Evolutionary conservation across 2,888 invertebrate genomes (phyloP).

Genomic region (Buathra laborator): DNA sequence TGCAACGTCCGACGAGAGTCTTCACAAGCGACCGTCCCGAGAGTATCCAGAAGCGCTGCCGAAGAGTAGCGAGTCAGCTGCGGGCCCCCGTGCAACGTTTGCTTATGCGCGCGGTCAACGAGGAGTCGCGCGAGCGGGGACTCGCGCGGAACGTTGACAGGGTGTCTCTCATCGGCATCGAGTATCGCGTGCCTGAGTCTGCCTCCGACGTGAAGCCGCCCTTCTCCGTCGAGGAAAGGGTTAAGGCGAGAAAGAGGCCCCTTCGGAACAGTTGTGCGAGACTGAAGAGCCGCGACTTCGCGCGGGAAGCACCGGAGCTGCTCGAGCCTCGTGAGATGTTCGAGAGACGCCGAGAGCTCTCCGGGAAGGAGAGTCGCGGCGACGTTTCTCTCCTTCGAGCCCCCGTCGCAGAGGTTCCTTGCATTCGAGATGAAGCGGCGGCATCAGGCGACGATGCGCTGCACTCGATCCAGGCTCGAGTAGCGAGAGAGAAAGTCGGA

Average conservation of each 20-base stretch:
- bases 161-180: conserved; percentile 37
- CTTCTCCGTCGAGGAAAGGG: conserved; percentile 44
- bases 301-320: conserved; percentile 19
- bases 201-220: conserved; percentile 50
- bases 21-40: conserved; percentile 28
- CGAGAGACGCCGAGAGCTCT: conserved; percentile 12
- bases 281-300: conserved; percentile 14
- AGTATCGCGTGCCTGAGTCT: conserved; percentile 41
- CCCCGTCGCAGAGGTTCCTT: not conserved
- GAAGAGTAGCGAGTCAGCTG: conserved; percentile 51
- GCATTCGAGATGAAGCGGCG: not conserved
- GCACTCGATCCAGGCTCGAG: not conserved
- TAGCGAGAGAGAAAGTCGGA: not conserved
- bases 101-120: conserved; percentile 38
- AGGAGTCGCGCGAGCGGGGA: conserved; percentile 29
- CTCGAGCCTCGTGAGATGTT: not conserved
- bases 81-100: conserved; percentile 55
- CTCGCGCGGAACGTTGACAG: conserved; percentile 47
- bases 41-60: conserved; percentile 61
- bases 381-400: not conserved
- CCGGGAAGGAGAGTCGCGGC: not conserved
- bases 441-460: not conserved
- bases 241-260: conserved; percentile 28
- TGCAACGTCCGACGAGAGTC: conserved; percentile 41
- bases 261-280: not conserved